phyloP scores from a whole-genome alignment of 2,113 vertebrate genomes.

The Triplophysa rosa region DNA sequence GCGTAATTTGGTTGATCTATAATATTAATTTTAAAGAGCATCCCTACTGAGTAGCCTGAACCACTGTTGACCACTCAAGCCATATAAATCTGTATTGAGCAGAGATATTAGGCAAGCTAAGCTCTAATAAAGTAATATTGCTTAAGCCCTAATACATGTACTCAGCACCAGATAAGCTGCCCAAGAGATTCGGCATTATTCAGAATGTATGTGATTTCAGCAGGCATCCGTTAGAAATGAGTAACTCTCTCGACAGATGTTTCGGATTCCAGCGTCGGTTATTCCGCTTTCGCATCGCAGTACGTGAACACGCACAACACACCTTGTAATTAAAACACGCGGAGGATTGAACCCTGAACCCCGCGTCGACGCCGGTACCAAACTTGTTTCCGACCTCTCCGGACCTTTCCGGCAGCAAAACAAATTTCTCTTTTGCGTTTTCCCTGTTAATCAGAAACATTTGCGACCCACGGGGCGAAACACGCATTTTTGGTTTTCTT shows the following conservation, averaged over 20 bases:
- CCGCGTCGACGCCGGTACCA: not conserved
- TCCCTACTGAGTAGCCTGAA: conserved; percentile 54
- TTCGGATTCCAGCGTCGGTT: conserved; percentile 36
- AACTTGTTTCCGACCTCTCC: conserved; percentile 31
- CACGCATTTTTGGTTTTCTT: conserved; percentile 50
- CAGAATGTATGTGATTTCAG: conserved; percentile 59
- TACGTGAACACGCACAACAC: conserved; percentile 30
- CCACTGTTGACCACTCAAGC: conserved; percentile 63
- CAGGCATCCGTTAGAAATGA: conserved; percentile 58
- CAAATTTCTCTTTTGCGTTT: conserved; percentile 33
- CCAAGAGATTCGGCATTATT: conserved; percentile 62
- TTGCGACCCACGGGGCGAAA: conserved; percentile 49
- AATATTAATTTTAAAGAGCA: conserved; percentile 61
- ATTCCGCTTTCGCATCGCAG: conserved; percentile 37
- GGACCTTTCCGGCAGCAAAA: conserved; percentile 30
- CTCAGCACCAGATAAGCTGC: conserved; percentile 62
- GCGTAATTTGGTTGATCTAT: conserved; percentile 58
- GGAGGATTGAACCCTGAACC: conserved; percentile 24
- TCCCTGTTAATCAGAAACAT: conserved; percentile 50
- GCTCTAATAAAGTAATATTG: conserved; percentile 66
- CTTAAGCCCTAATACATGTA: conserved; percentile 65
- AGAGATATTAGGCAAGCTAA: conserved; percentile 66
- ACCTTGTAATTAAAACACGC: conserved; percentile 48
- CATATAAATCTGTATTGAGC: conserved; percentile 63
- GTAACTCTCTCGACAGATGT: conserved; percentile 48